A percentile compares a stretch with the other conserved stretches of the same genome.
Evolutionary conservation across 2,797 vertebrate species (phyloP).

Genomic region (Hylomyscus alleni): DNA sequence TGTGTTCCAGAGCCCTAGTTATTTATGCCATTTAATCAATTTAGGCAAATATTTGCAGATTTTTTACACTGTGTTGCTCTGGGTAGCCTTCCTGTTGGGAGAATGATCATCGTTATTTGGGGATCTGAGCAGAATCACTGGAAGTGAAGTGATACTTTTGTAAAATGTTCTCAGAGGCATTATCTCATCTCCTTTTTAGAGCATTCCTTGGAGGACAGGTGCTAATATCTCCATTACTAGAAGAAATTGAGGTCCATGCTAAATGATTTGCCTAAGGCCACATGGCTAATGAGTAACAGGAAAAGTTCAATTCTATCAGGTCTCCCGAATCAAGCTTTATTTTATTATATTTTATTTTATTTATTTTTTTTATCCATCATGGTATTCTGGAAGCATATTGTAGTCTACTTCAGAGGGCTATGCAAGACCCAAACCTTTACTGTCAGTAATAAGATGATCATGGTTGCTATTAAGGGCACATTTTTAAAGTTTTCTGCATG

Average conservation of each 20-base stretch:
- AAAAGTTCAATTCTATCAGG: conserved; percentile 70
- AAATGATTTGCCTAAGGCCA: conserved; percentile 76
- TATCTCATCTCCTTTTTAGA: conserved; percentile 62
- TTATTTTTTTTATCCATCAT: conserved; percentile 38
- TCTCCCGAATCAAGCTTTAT: conserved; percentile 52
- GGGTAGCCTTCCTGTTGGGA: conserved; percentile 2
- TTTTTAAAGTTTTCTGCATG: background rate
- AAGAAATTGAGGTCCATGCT: conserved; percentile 74
- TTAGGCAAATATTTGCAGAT: background rate
- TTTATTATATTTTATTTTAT: background rate
- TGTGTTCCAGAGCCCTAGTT: background rate
- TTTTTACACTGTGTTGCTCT: background rate
- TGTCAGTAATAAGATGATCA: background rate
- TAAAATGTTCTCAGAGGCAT: conserved; percentile 57
- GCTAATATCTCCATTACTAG: conserved; percentile 76
- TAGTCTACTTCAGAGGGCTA: background rate
- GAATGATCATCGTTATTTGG: background rate
- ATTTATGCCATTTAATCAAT: background rate
- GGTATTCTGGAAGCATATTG: conserved; percentile 11
- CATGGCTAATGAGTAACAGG: conserved; percentile 68
- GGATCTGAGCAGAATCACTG: conserved; percentile 34
- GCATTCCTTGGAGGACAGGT: conserved; percentile 58
- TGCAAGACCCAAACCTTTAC: background rate
- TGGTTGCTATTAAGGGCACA: background rate
- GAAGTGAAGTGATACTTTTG: conserved; percentile 68